Base-by-base conservation (phyloP, 2,113 vertebrate genomes). In the Saguinus midas region DNA sequence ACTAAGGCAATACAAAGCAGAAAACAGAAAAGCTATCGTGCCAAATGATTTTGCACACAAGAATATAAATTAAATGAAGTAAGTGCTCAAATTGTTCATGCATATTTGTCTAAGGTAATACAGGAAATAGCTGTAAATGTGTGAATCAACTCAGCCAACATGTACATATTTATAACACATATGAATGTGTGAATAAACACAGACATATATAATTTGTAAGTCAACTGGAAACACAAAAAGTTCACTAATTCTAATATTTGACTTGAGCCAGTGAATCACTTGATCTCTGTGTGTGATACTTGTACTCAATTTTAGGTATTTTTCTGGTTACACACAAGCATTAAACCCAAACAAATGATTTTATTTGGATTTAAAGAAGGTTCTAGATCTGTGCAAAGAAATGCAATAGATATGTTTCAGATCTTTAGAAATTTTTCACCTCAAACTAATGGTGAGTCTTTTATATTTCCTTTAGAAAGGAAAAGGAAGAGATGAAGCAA, bases 321-420 rank as follows among this genome's bases (percentile, higher is more conserved):
- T 91, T 70, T 70, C 32, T 90, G 18, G 3, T 61, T 50, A 2
- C 45, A 43, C 75, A 55, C 48, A 70, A 80, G 6, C 23, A 94
- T 86, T 32, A 83, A 70, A 87, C 90, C 23, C 89, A 64, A 96
- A n/a, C 3, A 79, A n/a, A 2, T 87, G 57, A 92, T 93, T 93
- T 87, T 88, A 85, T 84, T 91, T 93, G 73, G 21, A 80, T 79
- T 86, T 91, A 40, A 79, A 61, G 21, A 82, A 76, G 6, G 80
- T 91, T 93, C 11, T 50, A 86, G 64, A 43, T 52, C 68, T 81
- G 7, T 35, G 1, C 48, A 50, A 21, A 52, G 27, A 88, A 93
- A 50, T 89, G 25, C 6, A 78, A 13, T 57, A 9, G 21, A 27
- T 73, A 50, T 43, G 27, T 93, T 75, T 94, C 48, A 78, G 40